These are phyloP conservation scores for Conus ventricosus DNA, from an alignment of 1,140 invertebrate genomes.

Conservation along the genomic window DNA sequence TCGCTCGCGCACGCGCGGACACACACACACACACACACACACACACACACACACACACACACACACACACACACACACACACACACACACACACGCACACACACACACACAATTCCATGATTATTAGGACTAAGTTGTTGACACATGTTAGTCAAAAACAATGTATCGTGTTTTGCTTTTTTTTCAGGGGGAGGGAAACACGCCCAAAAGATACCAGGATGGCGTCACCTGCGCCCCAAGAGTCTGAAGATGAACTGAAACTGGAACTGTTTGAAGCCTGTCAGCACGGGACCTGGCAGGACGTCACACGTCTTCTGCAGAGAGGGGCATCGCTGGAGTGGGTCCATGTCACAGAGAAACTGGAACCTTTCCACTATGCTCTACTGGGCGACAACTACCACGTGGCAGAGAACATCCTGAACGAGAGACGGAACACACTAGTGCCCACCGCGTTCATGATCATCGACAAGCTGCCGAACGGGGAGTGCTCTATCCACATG, in stretches of 20 bases:
- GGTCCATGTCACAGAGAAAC: background rate
- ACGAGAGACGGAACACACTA: background rate
- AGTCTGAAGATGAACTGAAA: background rate
- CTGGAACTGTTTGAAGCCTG: background rate
- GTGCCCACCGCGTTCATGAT: background rate
- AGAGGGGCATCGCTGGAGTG: background rate
- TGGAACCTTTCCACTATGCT: background rate
- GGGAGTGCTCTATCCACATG: background rate
- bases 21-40: background rate
- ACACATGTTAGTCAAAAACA: background rate
- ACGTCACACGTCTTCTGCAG: background rate
- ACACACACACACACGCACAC: background rate
- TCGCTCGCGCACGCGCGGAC: background rate
- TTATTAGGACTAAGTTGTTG: background rate
- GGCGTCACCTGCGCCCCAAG: too few species aligned
- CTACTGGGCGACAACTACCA: background rate
- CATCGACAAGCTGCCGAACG: background rate
- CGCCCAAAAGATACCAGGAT: background rate
- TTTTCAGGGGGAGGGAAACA: background rate
- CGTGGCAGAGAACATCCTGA: background rate
- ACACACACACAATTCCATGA: background rate
- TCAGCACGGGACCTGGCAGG: background rate
- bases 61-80: conserved; percentile 15
- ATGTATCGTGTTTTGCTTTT: background rate
- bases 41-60: background rate